Evolutionary conservation across 2,888 invertebrate genomes (phyloP), one percentile per base, ranked within the genome.

Genomic region (Syrista parreyssii): DNA sequence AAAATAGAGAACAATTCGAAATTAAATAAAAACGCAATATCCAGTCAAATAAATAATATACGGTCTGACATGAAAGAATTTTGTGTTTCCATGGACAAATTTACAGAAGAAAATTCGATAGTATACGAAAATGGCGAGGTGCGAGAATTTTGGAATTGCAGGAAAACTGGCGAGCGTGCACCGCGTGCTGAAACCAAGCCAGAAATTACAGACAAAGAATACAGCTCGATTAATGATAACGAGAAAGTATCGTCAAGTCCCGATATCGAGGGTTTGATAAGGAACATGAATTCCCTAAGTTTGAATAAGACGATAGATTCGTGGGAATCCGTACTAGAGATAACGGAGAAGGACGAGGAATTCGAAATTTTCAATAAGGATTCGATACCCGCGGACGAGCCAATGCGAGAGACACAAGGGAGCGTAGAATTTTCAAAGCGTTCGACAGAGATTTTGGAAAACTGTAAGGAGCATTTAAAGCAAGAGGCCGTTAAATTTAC

Each of bases 31-130:
- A 75, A 79, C 72, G 73, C 76, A 1, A 74, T 86, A 12, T 79
- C 78, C 30, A 76, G 73, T 31, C 82, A 84, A 74, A 68, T 87
- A 73, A 84, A 76, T 74, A 84, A 84, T 40, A 86, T 88, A 36
- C 86, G 87, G 12, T 81, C 82, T 31, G 86, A 84, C 9, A 88
- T 88, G 86, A 83, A 82, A 68, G 80, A 81, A 1, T 88, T 87
- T 76, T 85, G 84, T 76, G 73, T 73, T 0, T 81, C 76, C 31
- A 84, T 88, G 79, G 82, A 81, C 30, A 84, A 83, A 78, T 88
- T 88, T 73, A 80, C 84, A 12, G 80, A 79, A 31, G 82, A 86
- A 15, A 86, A 86, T 75, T 84, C 79, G 3, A 85, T 88, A n/a
- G 75, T 84, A 4, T 84, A 84, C 71, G 79, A 83, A 1, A 55